phyloP scores from a whole-genome alignment of 2,113 vertebrate genomes.

The Mastomys coucha region DNA sequence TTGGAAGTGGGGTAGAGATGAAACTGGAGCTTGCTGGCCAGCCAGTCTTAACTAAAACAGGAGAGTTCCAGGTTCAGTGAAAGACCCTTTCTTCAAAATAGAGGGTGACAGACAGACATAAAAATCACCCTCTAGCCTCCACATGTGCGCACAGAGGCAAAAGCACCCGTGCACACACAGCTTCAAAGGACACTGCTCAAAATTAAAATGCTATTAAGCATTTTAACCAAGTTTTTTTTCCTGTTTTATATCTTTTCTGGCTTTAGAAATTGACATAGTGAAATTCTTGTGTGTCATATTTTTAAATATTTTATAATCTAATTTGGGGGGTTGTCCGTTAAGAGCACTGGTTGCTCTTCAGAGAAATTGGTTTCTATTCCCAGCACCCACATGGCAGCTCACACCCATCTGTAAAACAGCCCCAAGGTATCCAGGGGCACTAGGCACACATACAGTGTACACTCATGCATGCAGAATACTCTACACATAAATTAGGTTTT shows the following conservation, averaged over 20 bases:
- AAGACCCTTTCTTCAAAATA: neutral
- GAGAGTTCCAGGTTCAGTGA: neutral
- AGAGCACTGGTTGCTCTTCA: neutral
- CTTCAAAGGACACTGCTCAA: neutral
- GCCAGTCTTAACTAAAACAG: neutral
- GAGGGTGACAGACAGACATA: neutral
- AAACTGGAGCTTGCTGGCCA: neutral
- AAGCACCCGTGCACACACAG: no score
- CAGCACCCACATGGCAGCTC: neutral
- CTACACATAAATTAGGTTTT: neutral
- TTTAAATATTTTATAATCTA: neutral
- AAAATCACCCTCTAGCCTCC: neutral
- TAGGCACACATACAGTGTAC: neutral
- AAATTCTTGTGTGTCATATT: neutral
- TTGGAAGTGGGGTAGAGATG: neutral
- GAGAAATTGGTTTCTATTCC: neutral
- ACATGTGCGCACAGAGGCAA: neutral
- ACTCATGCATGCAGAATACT: no score
- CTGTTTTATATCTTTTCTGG: constrained; percentile 6
- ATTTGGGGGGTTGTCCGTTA: neutral
- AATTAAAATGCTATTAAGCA: constrained; percentile 22
- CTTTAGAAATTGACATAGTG: constrained; percentile 59
- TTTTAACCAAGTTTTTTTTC: neutral
- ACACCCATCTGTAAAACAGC: neutral
- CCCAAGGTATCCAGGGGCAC: neutral